Evolutionary conservation across 1,140 invertebrate genomes (phyloP).

Genomic region (Apis dorsata): DNA sequence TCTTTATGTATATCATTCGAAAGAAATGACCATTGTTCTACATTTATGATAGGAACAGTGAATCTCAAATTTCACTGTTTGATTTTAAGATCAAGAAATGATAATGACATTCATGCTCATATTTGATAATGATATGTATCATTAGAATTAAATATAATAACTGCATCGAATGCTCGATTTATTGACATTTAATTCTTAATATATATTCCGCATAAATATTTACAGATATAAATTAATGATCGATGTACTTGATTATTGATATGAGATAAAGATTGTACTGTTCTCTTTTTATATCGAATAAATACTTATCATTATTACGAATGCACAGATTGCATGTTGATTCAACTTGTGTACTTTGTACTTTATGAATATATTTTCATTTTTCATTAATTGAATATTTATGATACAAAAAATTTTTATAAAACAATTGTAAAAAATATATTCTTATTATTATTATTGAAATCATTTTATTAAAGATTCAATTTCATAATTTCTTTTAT

Average conservation of each 20-base stretch:
- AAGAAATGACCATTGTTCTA: not conserved
- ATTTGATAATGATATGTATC: slow-evolving; percentile 15
- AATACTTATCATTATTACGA: slow-evolving; percentile 1
- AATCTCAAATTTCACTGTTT: not conserved
- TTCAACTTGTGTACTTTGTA: slow-evolving; percentile 41
- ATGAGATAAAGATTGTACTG: not conserved
- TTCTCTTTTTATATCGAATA: not conserved
- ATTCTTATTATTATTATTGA: too few relatives aligned
- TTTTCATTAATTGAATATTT: not conserved
- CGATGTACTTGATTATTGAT: not conserved
- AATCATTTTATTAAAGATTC: not conserved
- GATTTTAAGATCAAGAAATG: not conserved
- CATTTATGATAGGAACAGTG: not conserved
- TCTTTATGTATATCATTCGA: not conserved
- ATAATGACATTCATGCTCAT: slow-evolving; percentile 11
- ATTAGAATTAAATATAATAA: not conserved
- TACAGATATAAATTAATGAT: not conserved
- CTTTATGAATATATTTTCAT: not conserved
- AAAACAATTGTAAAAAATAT: not conserved
- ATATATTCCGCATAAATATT: not conserved
- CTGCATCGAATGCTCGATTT: not conserved
- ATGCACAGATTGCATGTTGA: slow-evolving; percentile 23
- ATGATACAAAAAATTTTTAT: not conserved
- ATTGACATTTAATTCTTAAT: not conserved
- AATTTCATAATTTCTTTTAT: too few relatives aligned